Evolutionary conservation across 1,140 invertebrate species (phyloP), one percentile per base, ranked within the genome.

Genomic region (Halictus rubicundus): DNA sequence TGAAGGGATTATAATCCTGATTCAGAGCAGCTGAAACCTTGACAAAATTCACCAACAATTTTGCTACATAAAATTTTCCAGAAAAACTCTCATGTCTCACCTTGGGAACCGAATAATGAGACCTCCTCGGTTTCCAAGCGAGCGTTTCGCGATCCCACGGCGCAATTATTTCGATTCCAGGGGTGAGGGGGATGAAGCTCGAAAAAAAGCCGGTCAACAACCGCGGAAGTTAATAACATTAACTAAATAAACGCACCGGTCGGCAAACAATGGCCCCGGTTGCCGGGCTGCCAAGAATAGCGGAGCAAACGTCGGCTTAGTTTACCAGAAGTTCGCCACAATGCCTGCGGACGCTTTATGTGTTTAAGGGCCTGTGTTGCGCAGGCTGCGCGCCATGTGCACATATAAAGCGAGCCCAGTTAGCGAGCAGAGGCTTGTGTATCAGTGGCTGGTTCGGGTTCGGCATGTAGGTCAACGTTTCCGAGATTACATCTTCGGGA

Each of bases 401-500:
- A 39, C 21, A 60, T 42, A 39, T 16, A n/a, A 27, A n/a, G n/a
- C 70, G 16, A 70, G 54, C 46, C 65, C 46, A 14, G 71, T 72
- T 71, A 49, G 37, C 57, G 6, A 63, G 49, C 14, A 16, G 14
- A 6, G 16, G 14, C 19, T 0, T 52, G 49, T 52, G 0, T 21
- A 12, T 16, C 46, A 16, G 19, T 73, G 37, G 39, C 61, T 21
- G 42, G 42, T 23, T 46, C 27, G 54, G 21, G 59, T 66, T 71
- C 64, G 23, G 61, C 64, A 84, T 70, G 68, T 84, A 68, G 71
- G 64, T 61, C 63, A 73, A 66, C 77, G 78, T 76, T 80, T 76
- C 32, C 75, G 27, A 73, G 83, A 72, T 83, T 66, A 69, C 77
- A 84, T 85, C 72, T 72, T 83, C 68, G 23, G 19, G 32, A 32